Percentiles rank a stretch among this genome's conserved stretches.
phyloP scores from a whole-genome alignment of 2,797 vertebrate species.

The Pseudopleuronectes americanus region DNA sequence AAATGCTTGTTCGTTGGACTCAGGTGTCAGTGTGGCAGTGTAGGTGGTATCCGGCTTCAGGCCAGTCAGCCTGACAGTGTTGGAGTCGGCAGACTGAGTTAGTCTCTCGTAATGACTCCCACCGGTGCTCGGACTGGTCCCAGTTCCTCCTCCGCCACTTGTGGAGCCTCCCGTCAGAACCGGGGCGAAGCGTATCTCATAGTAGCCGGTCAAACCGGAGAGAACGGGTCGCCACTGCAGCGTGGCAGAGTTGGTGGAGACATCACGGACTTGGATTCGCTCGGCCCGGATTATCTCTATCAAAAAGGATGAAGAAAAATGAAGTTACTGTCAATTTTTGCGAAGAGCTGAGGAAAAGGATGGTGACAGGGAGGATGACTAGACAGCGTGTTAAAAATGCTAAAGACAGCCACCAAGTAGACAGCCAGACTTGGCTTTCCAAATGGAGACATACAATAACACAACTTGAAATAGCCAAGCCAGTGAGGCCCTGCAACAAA shows the following conservation, averaged over 20 bases:
- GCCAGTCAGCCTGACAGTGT: slow-evolving; percentile 72
- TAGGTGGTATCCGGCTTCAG: slow-evolving; percentile 89
- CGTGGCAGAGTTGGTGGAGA: slow-evolving; percentile 86
- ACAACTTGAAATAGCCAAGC: slow-evolving; percentile 75
- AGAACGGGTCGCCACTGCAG: slow-evolving; percentile 90
- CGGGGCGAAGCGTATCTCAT: slow-evolving; percentile 86
- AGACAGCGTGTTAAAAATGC: slow-evolving; percentile 50
- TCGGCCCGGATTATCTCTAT: slow-evolving; percentile 89
- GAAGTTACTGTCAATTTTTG: slow-evolving; percentile 6
- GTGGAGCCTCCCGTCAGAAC: slow-evolving; percentile 28
- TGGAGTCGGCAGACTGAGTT: slow-evolving; percentile 80
- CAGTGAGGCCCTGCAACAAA: slow-evolving; percentile 59
- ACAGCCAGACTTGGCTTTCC: slow-evolving; percentile 54
- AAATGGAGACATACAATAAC: slow-evolving; percentile 53
- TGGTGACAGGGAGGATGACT: slow-evolving; percentile 11
- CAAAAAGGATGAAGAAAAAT: not conserved
- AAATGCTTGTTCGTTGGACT: slow-evolving; percentile 85
- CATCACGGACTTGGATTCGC: slow-evolving; percentile 84
- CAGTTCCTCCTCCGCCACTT: slow-evolving; percentile 34
- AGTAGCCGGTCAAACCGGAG: slow-evolving; percentile 82
- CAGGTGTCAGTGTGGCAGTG: slow-evolving; percentile 85
- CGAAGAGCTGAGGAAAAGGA: not conserved
- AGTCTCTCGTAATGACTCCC: slow-evolving; percentile 66
- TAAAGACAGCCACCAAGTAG: slow-evolving; percentile 54
- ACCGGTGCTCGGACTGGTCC: slow-evolving; percentile 76